Conservation (phyloP, 2,888 invertebrate genomes). For the Geotrupes spiniger region DNA sequence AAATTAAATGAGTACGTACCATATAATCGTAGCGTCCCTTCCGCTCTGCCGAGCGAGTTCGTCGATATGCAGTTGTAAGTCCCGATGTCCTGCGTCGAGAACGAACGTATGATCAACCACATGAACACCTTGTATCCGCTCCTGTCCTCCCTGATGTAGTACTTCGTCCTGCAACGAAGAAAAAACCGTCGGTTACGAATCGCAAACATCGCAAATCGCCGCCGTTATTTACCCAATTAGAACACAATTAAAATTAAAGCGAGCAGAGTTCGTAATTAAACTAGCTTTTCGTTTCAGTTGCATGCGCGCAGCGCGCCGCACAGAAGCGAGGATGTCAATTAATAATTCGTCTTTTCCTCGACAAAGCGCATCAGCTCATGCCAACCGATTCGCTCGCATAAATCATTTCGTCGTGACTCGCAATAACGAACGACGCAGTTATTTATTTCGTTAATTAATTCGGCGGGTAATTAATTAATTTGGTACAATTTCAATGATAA, state of each 20-base stretch:
- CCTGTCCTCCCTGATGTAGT: slow-evolving; percentile 67
- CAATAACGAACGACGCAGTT: no score
- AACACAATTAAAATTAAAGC: neutral
- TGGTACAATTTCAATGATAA: no score
- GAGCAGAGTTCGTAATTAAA: neutral
- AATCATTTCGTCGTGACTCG: no score
- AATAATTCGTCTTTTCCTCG: no score
- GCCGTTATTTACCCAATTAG: neutral
- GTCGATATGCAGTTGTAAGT: slow-evolving; percentile 71
- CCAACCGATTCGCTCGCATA: no score
- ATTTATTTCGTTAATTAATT: no score
- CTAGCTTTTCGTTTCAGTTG: no score
- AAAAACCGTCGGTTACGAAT: no score
- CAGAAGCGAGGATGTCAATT: no score
- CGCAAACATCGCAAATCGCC: neutral
- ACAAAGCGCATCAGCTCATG: no score
- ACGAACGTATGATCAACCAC: slow-evolving; percentile 61
- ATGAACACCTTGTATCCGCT: slow-evolving; percentile 73
- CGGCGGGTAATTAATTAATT: no score
- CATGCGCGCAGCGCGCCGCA: no score
- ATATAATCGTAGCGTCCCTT: slow-evolving; percentile 72
- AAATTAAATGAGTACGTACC: slow-evolving; percentile 50
- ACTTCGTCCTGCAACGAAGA: slow-evolving; percentile 67
- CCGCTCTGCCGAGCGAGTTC: slow-evolving; percentile 74
- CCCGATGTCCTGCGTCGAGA: slow-evolving; percentile 58